A percentile compares a stretch with the other conserved stretches of the same genome.
Conservation (phyloP, 2,888 invertebrate species). For the Globia sparganii region DNA sequence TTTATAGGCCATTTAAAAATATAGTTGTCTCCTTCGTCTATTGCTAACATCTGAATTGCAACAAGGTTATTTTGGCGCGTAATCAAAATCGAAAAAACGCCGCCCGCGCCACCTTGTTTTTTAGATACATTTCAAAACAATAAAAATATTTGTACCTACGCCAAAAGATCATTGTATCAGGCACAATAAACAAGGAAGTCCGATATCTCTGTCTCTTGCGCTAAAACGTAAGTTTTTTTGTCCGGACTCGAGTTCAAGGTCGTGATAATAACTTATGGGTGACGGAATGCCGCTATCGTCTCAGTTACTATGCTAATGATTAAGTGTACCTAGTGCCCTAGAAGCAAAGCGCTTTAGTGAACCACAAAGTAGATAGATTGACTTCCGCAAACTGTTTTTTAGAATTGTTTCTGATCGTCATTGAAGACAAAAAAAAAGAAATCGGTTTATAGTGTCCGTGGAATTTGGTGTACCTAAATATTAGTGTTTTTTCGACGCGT, state of each 20-base stretch:
- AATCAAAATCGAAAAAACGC: no score
- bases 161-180: not conserved
- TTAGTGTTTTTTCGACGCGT: not conserved
- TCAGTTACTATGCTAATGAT: no score
- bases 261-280: no score
- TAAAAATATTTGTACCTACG: not conserved
- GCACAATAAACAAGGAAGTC: not conserved
- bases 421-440: not conserved
- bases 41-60: not conserved
- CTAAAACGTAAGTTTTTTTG: not conserved
- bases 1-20: no score
- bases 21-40: not conserved
- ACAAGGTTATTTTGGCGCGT: not conserved
- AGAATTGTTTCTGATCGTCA: not conserved
- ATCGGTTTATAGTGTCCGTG: not conserved
- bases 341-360: not conserved
- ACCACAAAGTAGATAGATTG: not conserved
- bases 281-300: not conserved
- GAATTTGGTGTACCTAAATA: no score
- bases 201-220: slow-evolving; percentile 5
- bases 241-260: not conserved
- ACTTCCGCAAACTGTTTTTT: not conserved
- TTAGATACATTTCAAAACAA: not conserved
- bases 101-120: not conserved
- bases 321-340: no score